Conservation (phyloP, 2,797 vertebrate genomes). For the Prunella strophiata region DNA sequence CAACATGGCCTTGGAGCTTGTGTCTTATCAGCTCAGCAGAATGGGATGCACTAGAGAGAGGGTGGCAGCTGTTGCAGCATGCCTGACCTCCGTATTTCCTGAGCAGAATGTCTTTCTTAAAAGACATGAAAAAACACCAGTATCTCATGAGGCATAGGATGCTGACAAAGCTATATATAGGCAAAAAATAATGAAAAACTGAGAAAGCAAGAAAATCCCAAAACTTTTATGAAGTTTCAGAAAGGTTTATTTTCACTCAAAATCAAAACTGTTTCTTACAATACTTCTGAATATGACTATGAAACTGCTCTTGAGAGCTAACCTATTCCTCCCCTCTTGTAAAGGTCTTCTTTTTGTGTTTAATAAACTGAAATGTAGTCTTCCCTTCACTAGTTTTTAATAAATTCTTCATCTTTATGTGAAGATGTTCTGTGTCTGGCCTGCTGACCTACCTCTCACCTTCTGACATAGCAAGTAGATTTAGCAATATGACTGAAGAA, state of each 20-base stretch:
- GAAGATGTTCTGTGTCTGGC: background rate
- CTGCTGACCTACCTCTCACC: slow-evolving; percentile 26
- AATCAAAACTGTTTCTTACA: background rate
- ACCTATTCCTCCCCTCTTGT: slow-evolving; percentile 7
- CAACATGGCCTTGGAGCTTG: background rate
- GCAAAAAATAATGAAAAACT: background rate
- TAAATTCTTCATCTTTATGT: background rate
- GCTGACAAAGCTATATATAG: background rate
- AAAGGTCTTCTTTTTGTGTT: background rate
- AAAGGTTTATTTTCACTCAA: slow-evolving; percentile 5
- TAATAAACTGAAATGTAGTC: background rate
- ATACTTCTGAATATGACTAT: background rate
- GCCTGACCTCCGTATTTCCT: background rate
- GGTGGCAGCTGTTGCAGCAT: background rate
- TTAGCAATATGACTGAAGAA: background rate
- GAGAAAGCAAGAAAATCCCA: background rate
- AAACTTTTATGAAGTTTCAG: slow-evolving; percentile 28
- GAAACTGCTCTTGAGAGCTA: background rate
- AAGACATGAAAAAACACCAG: background rate
- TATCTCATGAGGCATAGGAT: background rate
- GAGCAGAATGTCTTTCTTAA: background rate
- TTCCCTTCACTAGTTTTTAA: background rate
- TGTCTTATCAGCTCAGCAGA: background rate
- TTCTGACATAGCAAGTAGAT: background rate
- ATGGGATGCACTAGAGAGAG: background rate